These are phyloP conservation scores for Sapayoa aenigma DNA, from an alignment of 2,113 vertebrate species.

Conservation along the genomic window DNA sequence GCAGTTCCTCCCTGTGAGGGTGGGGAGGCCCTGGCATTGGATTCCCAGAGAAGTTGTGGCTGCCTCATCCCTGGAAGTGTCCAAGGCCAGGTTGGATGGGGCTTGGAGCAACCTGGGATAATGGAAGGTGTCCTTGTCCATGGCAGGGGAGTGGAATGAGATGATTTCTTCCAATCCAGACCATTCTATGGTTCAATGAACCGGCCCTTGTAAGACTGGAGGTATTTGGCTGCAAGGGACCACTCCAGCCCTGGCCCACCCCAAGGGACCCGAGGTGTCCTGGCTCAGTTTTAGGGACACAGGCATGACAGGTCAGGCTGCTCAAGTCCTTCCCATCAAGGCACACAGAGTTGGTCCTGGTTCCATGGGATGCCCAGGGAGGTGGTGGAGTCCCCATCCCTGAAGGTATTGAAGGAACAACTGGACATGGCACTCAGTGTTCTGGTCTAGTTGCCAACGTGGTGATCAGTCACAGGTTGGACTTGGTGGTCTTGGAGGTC, in stretches of 20 bases:
- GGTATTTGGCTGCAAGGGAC: rapidly evolving
- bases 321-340: rapidly evolving
- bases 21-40: neutral
- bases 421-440: neutral
- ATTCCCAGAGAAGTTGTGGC: neutral
- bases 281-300: rapidly evolving
- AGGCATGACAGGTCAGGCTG: rapidly evolving
- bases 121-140: neutral
- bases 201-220: neutral
- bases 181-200: neutral
- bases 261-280: neutral
- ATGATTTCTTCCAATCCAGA: neutral
- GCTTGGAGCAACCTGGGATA: rapidly evolving
- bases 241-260: rapidly evolving
- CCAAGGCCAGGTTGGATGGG: rapidly evolving
- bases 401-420: neutral
- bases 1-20: neutral
- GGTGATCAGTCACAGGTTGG: neutral
- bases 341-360: neutral
- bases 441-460: neutral
- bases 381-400: neutral
- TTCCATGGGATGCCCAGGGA: neutral
- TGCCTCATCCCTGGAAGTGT: neutral
- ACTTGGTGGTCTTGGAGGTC: rapidly evolving
- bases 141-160: neutral